phyloP scores from a whole-genome alignment of 2,797 vertebrate genomes.

The Pangasius larnaudii region DNA sequence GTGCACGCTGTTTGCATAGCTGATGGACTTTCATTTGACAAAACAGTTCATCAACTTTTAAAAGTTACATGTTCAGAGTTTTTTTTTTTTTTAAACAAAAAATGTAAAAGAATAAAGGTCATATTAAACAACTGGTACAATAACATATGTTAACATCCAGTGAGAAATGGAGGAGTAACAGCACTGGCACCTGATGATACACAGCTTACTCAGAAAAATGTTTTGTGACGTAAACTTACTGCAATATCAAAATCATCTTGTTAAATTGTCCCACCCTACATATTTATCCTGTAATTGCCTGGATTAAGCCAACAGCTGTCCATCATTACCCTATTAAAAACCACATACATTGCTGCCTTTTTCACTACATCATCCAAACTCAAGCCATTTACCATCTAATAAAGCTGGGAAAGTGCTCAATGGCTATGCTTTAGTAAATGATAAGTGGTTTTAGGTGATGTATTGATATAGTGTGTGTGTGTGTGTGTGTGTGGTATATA shows the following conservation, averaged over 20 bases:
- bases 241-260: neutral
- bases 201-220: neutral
- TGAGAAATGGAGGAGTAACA: neutral
- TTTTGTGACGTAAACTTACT: neutral
- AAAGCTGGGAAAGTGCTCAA: neutral
- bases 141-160: neutral
- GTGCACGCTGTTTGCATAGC: neutral
- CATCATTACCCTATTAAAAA: neutral
- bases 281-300: neutral
- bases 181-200: neutral
- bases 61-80: neutral
- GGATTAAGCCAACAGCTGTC: neutral
- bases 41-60: neutral
- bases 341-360: neutral
- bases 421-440: neutral
- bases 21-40: neutral
- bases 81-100: neutral
- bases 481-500: constrained; percentile 15
- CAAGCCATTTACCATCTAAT: neutral
- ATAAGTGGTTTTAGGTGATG: constrained; percentile 11
- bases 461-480: neutral
- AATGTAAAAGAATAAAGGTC: neutral
- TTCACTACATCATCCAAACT: neutral
- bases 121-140: neutral
- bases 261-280: neutral